These are phyloP conservation scores for Sebastiscus albofasciatus DNA, from an alignment of 2,797 vertebrate genomes.

Conservation along the genomic window DNA sequence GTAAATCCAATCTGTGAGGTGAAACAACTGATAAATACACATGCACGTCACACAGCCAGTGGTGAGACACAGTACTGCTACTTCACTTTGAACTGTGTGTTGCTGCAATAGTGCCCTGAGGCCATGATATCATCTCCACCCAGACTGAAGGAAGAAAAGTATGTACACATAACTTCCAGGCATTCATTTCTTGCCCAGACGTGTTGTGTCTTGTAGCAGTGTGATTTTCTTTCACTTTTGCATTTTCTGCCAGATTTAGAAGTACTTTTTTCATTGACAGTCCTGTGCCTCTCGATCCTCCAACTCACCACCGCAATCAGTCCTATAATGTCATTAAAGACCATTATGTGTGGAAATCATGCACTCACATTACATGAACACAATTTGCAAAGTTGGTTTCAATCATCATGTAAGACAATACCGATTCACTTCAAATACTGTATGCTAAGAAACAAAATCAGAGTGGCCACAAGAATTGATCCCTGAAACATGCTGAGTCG, in stretches of 20 bases:
- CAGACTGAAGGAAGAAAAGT: constrained; percentile 11
- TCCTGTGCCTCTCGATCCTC: neutral
- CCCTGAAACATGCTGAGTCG: neutral
- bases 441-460: neutral
- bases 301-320: neutral
- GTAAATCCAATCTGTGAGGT: neutral
- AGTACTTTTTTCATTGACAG: neutral
- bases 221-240: neutral
- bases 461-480: constrained; percentile 4
- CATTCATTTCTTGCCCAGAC: constrained; percentile 45
- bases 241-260: neutral
- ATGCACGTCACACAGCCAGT: neutral
- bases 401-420: neutral
- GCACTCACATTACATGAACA: neutral
- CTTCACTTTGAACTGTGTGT: neutral
- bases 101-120: constrained; percentile 31
- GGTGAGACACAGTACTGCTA: neutral
- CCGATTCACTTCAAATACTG: neutral
- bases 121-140: constrained; percentile 28
- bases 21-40: constrained; percentile 2
- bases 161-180: constrained; percentile 56
- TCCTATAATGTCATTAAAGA: neutral
- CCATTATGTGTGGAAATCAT: neutral
- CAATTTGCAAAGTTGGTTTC: neutral
- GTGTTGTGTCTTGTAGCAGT: constrained; percentile 53